Evolutionary conservation across 64 coral and sea anemone genomes (phyloP).

Genomic region (Cladopsammia gracilis): DNA sequence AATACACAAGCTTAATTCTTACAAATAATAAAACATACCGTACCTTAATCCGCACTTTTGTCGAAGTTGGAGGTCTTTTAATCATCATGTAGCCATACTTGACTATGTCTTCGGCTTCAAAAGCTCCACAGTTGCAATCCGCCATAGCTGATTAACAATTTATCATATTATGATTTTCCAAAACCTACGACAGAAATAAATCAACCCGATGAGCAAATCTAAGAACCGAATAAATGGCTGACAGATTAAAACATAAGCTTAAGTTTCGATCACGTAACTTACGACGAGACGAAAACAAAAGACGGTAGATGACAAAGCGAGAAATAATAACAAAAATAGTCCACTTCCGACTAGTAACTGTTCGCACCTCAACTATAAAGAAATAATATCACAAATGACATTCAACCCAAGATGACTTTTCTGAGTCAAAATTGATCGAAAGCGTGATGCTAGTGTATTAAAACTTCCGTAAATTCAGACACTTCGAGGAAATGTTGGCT

Average conservation of each 20-base stretch:
- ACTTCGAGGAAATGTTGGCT: neutral
- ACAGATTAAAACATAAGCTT: too few species aligned
- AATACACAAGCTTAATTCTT: too few species aligned
- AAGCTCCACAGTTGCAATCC: neutral
- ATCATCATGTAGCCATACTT: slow-evolving; percentile 89
- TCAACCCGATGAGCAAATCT: too few species aligned
- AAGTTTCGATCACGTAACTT: neutral
- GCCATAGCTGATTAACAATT: slow-evolving; percentile 30
- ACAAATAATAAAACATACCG: neutral
- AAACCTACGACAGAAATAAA: neutral
- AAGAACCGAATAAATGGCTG: too few species aligned
- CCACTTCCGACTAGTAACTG: neutral
- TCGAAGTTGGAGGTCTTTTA: slow-evolving; percentile 77
- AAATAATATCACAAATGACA: neutral
- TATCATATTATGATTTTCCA: neutral
- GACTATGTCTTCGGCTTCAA: slow-evolving; percentile 44
- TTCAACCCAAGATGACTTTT: neutral
- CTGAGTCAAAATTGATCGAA: neutral
- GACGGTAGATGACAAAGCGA: neutral
- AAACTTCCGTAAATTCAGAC: neutral
- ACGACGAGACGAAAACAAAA: neutral
- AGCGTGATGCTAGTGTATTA: neutral
- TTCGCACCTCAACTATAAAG: neutral
- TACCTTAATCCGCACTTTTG: slow-evolving; percentile 86
- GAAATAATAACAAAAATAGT: neutral